phyloP scores from a whole-genome alignment of 2,797 vertebrate genomes.

The Manis crassicaudata region DNA sequence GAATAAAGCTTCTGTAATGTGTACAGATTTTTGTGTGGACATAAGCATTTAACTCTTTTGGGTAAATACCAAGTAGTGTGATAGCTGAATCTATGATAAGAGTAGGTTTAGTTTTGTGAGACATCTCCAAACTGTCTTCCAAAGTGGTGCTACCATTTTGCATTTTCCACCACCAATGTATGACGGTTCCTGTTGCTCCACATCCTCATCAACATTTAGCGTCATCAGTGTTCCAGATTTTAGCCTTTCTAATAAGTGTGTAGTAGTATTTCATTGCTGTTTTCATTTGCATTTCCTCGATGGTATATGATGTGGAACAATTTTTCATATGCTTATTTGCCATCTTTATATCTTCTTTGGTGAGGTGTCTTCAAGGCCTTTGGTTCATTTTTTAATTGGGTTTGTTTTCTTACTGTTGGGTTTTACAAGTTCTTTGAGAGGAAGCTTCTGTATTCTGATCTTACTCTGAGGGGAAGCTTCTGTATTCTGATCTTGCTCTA shows the following conservation, averaged over 20 bases:
- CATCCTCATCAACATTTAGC: background rate
- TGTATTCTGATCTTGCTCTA: background rate
- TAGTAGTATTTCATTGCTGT: background rate
- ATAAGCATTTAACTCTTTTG: background rate
- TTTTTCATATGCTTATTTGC: background rate
- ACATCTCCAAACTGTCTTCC: background rate
- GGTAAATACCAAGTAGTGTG: background rate
- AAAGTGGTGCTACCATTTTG: background rate
- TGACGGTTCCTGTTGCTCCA: background rate
- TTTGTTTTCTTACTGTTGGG: background rate
- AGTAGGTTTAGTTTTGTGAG: background rate
- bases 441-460: too few species aligned
- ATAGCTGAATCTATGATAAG: background rate
- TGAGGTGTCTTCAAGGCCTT: background rate
- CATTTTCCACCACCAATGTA: background rate
- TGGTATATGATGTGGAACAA: background rate
- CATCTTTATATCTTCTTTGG: background rate
- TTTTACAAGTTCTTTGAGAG: background rate
- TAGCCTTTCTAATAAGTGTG: background rate
- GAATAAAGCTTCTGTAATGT: background rate
- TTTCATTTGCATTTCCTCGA: background rate
- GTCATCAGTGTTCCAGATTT: background rate
- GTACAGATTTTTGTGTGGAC: background rate
- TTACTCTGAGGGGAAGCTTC: too few species aligned
- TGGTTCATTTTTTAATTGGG: background rate